Percentiles rank a stretch among this genome's conserved stretches.
Evolutionary conservation across 2,888 invertebrate genomes (phyloP).

Genomic region (Pseudeuparius sepicola): DNA sequence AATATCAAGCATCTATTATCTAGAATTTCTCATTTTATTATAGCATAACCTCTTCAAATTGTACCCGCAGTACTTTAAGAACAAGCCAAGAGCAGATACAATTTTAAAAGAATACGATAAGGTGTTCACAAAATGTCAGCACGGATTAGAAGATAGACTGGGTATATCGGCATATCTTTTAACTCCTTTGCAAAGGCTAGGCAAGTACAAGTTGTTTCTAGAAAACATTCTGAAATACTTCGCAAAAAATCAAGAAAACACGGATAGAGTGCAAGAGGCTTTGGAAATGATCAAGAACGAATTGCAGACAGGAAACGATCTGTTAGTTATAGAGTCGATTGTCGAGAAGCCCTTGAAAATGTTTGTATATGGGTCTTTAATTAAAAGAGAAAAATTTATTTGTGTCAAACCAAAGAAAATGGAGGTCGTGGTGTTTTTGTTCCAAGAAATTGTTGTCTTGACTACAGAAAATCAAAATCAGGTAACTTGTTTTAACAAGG

Average conservation of each 20-base stretch:
- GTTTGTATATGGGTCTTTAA: conserved; percentile 30
- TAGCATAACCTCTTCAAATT: conserved; percentile 33
- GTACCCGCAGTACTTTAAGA: conserved; percentile 35
- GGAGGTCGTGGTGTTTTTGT: conserved; percentile 34
- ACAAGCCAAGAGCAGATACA: conserved; percentile 33
- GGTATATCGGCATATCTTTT: conserved; percentile 33
- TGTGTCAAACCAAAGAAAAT: conserved; percentile 29
- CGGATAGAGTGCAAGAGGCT: conserved; percentile 24
- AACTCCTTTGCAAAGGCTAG: conserved; percentile 35
- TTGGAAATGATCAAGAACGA: conserved; percentile 29
- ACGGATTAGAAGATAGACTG: conserved; percentile 34
- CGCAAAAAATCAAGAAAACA: conserved; percentile 34
- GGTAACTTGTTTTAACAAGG: no score
- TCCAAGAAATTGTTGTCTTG: conserved; percentile 33
- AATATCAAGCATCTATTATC: no score
- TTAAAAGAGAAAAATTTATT: conserved; percentile 32
- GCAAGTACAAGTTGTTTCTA: conserved; percentile 34
- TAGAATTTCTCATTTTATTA: conserved; percentile 25
- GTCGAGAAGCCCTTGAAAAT: conserved; percentile 35
- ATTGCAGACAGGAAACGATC: conserved; percentile 35
- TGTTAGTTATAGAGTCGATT: conserved; percentile 35
- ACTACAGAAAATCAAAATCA: conserved; percentile 24
- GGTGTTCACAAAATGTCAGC: no score
- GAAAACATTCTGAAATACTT: conserved; percentile 32
- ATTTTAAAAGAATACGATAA: conserved; percentile 28